Evolutionary conservation across 2,888 invertebrate species (phyloP), one percentile per base, ranked within the genome.

Genomic region (Caenorhabditis auriculariae): DNA sequence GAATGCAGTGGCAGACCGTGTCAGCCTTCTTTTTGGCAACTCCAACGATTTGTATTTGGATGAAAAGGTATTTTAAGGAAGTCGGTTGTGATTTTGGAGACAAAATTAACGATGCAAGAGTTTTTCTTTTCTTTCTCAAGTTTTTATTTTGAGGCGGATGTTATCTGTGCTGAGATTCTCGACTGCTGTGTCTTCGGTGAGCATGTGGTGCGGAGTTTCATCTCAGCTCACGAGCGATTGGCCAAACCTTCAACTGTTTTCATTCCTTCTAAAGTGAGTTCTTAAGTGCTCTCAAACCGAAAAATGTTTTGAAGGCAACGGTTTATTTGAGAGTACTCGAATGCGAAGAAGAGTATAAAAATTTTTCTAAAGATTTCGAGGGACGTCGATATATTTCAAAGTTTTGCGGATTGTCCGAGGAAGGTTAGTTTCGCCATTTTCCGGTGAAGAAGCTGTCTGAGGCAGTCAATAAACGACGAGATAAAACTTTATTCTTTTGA

Each of bases 131-230:
- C 12, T 17, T 17, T 17, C n/a, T 17, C 17, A 38, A 26, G 15
- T 39, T 3, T 17, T 19, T 19, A 24, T 19, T 60, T 58, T 24
- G 41, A 69, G 54, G 60, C 64, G 9, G 58, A 63, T 29, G 63
- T 71, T 4, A 48, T 71, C 29, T 48, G 66, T 2, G 52, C 59
- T 3, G 71, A 71, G 44, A 61, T 55, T 2, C 7, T 70, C 43
- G 70, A 70, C 42, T 66, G 67, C 42, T 60, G 59, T 41, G 59
- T 56, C 5, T 68, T 70, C 29, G 70, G 70, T 9, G 67, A 68
- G 28, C 44, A 49, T 9, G 55, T 60, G 28, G 38, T 71, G 15
- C 44, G 43, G n/a, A 58, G 64, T 12, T 57, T 66, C 38, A 7
- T 62, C 15, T 63, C 68, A 44, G 68, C 68, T 24, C 71, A 71